Evolutionary conservation across 2,113 vertebrate genomes (phyloP), one percentile per base, ranked within the genome.

Genomic region (Rhombomys opimus): DNA sequence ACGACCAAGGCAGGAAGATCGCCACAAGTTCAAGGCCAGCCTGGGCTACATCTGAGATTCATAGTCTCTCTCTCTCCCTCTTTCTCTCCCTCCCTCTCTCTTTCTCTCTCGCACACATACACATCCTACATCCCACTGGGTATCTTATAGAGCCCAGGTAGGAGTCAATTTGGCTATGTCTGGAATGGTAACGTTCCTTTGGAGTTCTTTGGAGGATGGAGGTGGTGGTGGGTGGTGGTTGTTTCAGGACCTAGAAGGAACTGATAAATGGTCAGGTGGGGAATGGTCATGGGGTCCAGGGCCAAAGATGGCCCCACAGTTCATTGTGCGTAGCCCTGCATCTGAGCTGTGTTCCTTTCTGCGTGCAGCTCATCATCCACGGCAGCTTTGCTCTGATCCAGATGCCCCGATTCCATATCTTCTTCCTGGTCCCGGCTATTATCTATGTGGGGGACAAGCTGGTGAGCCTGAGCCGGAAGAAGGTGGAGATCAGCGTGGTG

Each of bases 401-500:
- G 98, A 97, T 99, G 96, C 99, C 99, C 7, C 99, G 99, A 38
- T 99, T 99, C 98, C 89, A 99, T 97, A 97, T 99, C 96, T 99
- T 98, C 97, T 99, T 99, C 97, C 99, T 99, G 91, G 99, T 99
- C 65, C 99, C 99, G 0, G 99, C 99, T 0, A 98, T 99, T 54
- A 98, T 99, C 97, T 99, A 99, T 50, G 95, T 98, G 0, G 97
- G 99, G 0, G 99, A 99, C 98, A 99, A 99, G 96, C 98, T 99
- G 57, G 98, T 99, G 98, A 99, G 99, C 97, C 98, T 99, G 97
- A 99, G 99, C 98, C 99, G 99, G 94, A 99, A 99, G 98, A 99
- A 99, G 96, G 98, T 99, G 97, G 99, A 99, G 98, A 99, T 99
- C 92, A 98, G 99, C 0, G 99, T 99, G 88, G 95, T 99, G 97